A percentile compares a stretch with the other conserved stretches of the same genome.
Evolutionary conservation across 2,797 vertebrate genomes (phyloP).

Genomic region (Rhynchonycteris naso): DNA sequence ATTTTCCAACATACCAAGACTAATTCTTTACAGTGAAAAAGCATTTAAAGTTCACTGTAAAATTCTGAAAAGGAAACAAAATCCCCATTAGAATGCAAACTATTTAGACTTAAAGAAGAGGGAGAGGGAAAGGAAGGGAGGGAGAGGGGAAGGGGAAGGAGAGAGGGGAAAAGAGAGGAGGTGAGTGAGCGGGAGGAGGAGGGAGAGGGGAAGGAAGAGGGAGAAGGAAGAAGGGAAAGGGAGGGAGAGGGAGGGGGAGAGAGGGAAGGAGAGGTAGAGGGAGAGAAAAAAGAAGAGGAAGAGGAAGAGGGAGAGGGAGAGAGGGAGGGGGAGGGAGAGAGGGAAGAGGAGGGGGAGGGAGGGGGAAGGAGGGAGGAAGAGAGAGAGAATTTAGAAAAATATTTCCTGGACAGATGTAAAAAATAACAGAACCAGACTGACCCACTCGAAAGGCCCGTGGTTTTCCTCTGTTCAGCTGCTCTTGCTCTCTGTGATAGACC

Average conservation of each 20-base stretch:
- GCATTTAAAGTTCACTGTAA: constrained; percentile 50
- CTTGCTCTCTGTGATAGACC: constrained; percentile 90
- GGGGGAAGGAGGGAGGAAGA: too few species aligned
- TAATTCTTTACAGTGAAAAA: neutral
- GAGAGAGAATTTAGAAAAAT: constrained; percentile 21
- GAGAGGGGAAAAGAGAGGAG: too few species aligned
- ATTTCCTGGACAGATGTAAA: constrained; percentile 60
- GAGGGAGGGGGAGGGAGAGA: too few species aligned
- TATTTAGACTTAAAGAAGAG: neutral
- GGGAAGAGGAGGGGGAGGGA: too few species aligned
- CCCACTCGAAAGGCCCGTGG: constrained; percentile 97
- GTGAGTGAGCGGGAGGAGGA: too few species aligned
- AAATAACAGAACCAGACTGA: constrained; percentile 86
- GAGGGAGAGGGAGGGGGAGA: too few species aligned
- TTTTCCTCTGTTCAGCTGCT: constrained; percentile 89
- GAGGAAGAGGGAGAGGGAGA: too few species aligned
- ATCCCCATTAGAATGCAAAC: neutral
- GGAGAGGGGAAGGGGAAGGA: too few species aligned
- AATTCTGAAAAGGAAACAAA: neutral
- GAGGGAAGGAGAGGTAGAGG: too few species aligned
- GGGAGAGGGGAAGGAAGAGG: too few species aligned
- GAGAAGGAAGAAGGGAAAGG: too few species aligned
- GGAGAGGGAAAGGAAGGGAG: too few species aligned
- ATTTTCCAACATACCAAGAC: neutral
- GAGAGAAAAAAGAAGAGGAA: neutral